These are phyloP conservation scores for Cardiocondyla obscurior DNA, from an alignment of 1,140 invertebrate genomes.

Conservation along the genomic window DNA sequence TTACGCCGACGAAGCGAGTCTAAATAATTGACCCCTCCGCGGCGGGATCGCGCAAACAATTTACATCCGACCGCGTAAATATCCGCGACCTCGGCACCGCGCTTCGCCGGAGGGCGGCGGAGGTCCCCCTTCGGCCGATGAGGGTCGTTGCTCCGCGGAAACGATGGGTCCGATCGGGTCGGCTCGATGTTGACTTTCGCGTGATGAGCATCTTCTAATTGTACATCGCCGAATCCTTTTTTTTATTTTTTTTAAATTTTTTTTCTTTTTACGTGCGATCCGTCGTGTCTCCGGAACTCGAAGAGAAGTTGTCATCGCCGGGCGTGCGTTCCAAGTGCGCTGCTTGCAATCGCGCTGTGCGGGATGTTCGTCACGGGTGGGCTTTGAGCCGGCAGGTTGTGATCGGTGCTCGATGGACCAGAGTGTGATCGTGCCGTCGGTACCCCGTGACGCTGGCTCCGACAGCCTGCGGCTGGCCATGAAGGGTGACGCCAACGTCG, in stretches of 20 bases:
- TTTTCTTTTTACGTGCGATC: background rate
- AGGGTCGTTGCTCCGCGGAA: slow-evolving; percentile 35
- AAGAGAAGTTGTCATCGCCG: background rate
- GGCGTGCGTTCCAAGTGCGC: background rate
- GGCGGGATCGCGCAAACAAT: slow-evolving; percentile 63
- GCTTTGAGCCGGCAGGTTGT: slow-evolving; percentile 33
- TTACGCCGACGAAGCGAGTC: slow-evolving; percentile 47
- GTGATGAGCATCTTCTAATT: too few species aligned
- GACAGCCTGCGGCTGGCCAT: slow-evolving; percentile 60
- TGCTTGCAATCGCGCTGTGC: background rate
- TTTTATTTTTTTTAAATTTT: background rate
- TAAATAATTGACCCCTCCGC: slow-evolving; percentile 71
- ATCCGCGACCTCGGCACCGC: slow-evolving; percentile 41
- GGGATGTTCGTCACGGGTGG: slow-evolving; percentile 2
- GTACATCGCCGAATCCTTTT: background rate
- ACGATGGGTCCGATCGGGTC: background rate
- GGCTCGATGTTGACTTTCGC: background rate
- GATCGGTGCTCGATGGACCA: slow-evolving; percentile 56
- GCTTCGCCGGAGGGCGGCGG: slow-evolving; percentile 12
- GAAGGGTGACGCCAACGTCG: slow-evolving; percentile 74
- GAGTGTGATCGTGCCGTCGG: slow-evolving; percentile 64
- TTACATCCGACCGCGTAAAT: slow-evolving; percentile 66
- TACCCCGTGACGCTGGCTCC: background rate
- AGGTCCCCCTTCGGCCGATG: slow-evolving; percentile 1
- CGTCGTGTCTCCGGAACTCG: background rate